These are phyloP conservation scores for Oxystoma pomonae DNA, from an alignment of 2,888 invertebrate genomes.

Conservation along the genomic window DNA sequence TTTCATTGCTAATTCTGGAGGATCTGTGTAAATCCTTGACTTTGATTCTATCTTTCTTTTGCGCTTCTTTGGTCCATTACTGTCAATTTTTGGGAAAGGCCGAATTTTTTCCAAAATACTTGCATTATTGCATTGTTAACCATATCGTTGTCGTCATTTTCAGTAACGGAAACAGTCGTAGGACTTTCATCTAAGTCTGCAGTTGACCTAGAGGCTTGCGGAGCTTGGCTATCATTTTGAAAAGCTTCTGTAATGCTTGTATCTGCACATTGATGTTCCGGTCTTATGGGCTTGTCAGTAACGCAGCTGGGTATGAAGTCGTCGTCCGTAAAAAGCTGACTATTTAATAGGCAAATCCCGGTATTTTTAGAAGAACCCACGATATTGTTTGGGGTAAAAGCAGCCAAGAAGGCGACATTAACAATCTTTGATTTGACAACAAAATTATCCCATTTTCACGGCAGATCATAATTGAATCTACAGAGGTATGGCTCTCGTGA, in stretches of 20 bases:
- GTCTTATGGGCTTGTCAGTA: background rate
- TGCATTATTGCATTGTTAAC: background rate
- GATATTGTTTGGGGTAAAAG: slow-evolving; percentile 14
- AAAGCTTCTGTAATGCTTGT: background rate
- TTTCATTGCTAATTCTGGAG: slow-evolving; percentile 6
- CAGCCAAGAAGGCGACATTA: background rate
- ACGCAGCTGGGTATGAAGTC: slow-evolving; percentile 9
- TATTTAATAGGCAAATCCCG: slow-evolving; percentile 13
- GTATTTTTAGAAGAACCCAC: slow-evolving; percentile 6
- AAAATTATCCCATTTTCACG: slow-evolving; percentile 18
- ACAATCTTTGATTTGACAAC: slow-evolving; percentile 7
- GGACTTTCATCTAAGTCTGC: background rate
- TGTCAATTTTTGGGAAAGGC: slow-evolving; percentile 8
- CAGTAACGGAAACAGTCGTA: background rate
- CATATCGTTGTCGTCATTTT: background rate
- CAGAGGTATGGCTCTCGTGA: slow-evolving; percentile 15
- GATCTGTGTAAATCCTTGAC: slow-evolving; percentile 10
- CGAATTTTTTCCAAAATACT: slow-evolving; percentile 8
- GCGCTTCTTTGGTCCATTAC: background rate
- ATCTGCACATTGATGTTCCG: background rate
- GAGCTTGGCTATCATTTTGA: background rate
- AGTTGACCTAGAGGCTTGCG: background rate
- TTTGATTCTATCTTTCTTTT: slow-evolving; percentile 11
- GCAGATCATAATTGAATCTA: slow-evolving; percentile 15
- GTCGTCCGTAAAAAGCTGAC: slow-evolving; percentile 8